phyloP scores from a whole-genome alignment of 2,797 vertebrate species.

The Melanotaenia trifasciata region DNA sequence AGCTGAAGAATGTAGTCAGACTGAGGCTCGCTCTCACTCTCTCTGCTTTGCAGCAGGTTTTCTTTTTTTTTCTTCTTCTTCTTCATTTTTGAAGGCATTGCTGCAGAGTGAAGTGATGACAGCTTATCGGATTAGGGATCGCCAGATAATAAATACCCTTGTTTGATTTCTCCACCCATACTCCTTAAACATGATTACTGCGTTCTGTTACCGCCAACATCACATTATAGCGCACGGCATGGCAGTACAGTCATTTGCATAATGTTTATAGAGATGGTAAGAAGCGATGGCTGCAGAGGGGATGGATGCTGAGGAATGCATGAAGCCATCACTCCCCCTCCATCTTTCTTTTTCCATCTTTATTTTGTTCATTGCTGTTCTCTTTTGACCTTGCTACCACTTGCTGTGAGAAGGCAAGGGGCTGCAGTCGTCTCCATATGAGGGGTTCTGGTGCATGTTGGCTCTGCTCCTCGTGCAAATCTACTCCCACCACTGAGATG shows the following conservation, averaged over 20 bases:
- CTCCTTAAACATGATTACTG: slow-evolving; percentile 82
- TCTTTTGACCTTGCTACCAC: slow-evolving; percentile 32
- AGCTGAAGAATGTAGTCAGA: slow-evolving; percentile 16
- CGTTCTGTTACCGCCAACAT: slow-evolving; percentile 75
- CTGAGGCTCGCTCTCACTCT: slow-evolving; percentile 25
- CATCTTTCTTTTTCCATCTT: slow-evolving; percentile 39
- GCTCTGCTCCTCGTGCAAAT: neutral
- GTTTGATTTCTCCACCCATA: slow-evolving; percentile 80
- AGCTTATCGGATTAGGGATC: slow-evolving; percentile 83
- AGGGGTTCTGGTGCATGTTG: neutral
- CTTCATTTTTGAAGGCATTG: slow-evolving; percentile 47
- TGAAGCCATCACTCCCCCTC: slow-evolving; percentile 42
- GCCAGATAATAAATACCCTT: slow-evolving; percentile 81
- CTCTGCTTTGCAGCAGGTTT: slow-evolving; percentile 42
- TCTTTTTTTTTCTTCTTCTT: slow-evolving; percentile 3
- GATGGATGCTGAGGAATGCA: slow-evolving; percentile 53
- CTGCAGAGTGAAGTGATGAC: slow-evolving; percentile 79
- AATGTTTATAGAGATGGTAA: slow-evolving; percentile 67
- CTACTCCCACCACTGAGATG: neutral
- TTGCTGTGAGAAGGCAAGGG: neutral
- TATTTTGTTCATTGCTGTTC: slow-evolving; percentile 21
- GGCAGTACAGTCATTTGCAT: slow-evolving; percentile 60
- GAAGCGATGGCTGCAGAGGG: slow-evolving; percentile 51
- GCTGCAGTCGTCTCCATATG: neutral
- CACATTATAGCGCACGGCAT: slow-evolving; percentile 55